phyloP scores from a whole-genome alignment of 2,888 invertebrate genomes.

The Xanthia togata region DNA sequence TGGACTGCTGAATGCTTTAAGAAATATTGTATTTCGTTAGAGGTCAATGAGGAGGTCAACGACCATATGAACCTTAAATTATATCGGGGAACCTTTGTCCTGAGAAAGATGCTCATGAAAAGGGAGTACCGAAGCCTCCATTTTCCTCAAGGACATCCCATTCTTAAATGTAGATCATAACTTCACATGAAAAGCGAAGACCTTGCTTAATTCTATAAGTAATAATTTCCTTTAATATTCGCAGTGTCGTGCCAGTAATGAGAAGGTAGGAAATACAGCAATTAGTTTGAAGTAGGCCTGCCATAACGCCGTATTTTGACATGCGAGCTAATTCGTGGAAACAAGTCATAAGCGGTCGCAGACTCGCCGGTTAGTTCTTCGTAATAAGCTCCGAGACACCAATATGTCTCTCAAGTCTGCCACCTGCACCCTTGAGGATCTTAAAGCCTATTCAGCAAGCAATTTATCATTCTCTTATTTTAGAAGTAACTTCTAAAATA shows the following conservation, averaged over 20 bases:
- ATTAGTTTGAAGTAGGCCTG: slow-evolving; percentile 58
- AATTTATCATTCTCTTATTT: too few relatives aligned
- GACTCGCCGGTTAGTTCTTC: not conserved
- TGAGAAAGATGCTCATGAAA: not conserved
- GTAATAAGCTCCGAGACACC: too few relatives aligned
- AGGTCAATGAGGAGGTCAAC: not conserved
- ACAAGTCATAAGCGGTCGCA: slow-evolving; percentile 25
- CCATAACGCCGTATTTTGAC: slow-evolving; percentile 55
- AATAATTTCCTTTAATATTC: slow-evolving; percentile 58
- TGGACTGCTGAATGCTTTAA: not conserved
- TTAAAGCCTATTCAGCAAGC: not conserved
- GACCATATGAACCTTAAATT: not conserved
- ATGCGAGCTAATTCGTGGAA: slow-evolving; percentile 40
- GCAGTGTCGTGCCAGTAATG: slow-evolving; percentile 59
- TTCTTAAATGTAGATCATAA: slow-evolving; percentile 36
- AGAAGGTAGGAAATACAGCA: slow-evolving; percentile 56
- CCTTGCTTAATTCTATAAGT: slow-evolving; percentile 46
- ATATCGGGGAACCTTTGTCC: not conserved
- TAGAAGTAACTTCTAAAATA: too few relatives aligned
- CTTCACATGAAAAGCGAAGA: slow-evolving; percentile 14
- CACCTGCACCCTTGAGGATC: not conserved
- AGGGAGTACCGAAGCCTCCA: not conserved
- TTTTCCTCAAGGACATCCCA: not conserved
- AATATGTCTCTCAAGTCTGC: not conserved
- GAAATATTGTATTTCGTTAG: not conserved